Conservation (phyloP, 2,113 vertebrate genomes). For the Atractosteus spatula region DNA sequence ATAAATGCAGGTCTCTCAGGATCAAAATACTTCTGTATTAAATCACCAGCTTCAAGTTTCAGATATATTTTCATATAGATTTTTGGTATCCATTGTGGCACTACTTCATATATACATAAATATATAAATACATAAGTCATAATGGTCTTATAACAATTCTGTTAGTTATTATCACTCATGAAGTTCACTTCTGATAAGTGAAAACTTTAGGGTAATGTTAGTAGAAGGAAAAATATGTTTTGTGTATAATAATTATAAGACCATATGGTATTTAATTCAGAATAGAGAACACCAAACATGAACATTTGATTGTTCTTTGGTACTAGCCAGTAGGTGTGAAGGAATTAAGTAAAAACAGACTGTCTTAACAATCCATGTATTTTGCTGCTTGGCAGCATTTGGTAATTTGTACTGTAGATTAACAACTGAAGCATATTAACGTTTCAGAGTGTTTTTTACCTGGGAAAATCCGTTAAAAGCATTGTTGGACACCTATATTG, state of each 20-base stretch:
- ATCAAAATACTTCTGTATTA: too few relatives aligned
- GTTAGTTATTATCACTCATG: background rate
- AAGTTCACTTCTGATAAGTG: background rate
- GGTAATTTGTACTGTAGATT: background rate
- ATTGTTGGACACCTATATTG: conserved; percentile 68
- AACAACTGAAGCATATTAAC: background rate
- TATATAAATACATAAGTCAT: background rate
- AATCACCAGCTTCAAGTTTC: too few relatives aligned
- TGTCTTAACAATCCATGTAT: background rate
- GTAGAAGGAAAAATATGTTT: background rate
- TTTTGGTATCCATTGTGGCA: background rate
- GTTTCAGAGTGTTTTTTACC: conserved; percentile 58
- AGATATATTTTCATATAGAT: too few relatives aligned
- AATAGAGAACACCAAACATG: background rate
- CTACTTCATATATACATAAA: too few relatives aligned
- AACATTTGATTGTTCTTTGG: background rate
- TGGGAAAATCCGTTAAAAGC: conserved; percentile 83
- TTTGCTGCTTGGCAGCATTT: background rate
- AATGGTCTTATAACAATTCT: conserved; percentile 6
- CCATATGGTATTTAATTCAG: background rate
- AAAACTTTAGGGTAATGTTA: background rate
- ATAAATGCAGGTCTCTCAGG: background rate
- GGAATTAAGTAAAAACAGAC: background rate
- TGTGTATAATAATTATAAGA: background rate
- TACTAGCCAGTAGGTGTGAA: background rate